Evolutionary conservation across 2,888 invertebrate species (phyloP), one percentile per base, ranked within the genome.

Genomic region (Apamea sordens): DNA sequence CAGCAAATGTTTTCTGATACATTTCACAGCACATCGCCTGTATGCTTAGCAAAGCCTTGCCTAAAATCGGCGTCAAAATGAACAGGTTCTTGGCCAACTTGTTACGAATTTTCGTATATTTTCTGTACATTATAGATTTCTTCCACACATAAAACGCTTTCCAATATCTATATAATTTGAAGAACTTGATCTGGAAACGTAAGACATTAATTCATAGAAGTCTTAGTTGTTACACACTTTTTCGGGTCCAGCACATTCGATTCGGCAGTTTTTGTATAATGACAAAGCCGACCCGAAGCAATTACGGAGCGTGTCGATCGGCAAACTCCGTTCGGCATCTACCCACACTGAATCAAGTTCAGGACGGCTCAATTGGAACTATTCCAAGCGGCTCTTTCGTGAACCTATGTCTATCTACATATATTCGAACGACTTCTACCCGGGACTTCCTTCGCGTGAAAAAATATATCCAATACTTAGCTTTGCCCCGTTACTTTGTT

Each of bases 91-190:
- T 97, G 32, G 97, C 97, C 36, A 99, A 93, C 85, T 95, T 95
- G 77, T 95, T 96, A 82, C 97, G 97, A 1, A 98, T 97, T 36
- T 95, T 94, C 56, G 95, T 96, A 76, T 97, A 97, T 93, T 98
- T 99, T 80, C 97, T 97, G 91, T 97, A 98, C 63, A 97, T 95
- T 50, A 99, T 97, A 28, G 98, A 97, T 93, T 98, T 98, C 79
- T 97, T 97, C 99, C 99, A 99, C 0, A 98, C 97, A 90, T 98
- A 98, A 93, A 98, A 98, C 0, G 98, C 98, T 94, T 99, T 98
- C 98, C 98, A 98, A 82, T 97, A 96, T 24, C 98, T 97, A 91
- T 98, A 98, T 50, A 97, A 95, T 69, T 95, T 97, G 92, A 98
- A 98, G 70, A 97, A 97, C 86, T 97, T 98, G 69, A 98, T 98